Evolutionary conservation across 2,888 invertebrate genomes (phyloP).

Genomic region (Isoperla grammatica): DNA sequence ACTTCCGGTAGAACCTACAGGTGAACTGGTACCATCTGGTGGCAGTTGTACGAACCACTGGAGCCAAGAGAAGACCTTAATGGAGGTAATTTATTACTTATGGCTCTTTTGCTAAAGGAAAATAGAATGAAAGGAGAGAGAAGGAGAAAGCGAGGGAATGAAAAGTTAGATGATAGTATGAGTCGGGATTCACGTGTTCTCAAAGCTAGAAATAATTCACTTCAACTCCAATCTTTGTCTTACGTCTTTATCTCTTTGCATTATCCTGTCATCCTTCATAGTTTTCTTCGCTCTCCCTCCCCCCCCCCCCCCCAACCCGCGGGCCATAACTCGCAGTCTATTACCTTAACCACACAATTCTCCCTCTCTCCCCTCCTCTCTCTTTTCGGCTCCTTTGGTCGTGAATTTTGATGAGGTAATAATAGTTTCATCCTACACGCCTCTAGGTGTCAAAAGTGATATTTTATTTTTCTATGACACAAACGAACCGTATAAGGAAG

Average conservation of each 20-base stretch:
- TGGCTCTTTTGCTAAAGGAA: slow-evolving; percentile 23
- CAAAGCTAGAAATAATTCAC: slow-evolving; percentile 27
- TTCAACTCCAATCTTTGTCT: slow-evolving; percentile 28
- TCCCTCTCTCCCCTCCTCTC: slow-evolving; percentile 9
- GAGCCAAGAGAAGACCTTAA: slow-evolving; percentile 17
- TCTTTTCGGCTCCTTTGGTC: slow-evolving; percentile 21
- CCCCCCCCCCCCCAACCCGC: slow-evolving; percentile 2
- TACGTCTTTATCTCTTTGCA: slow-evolving; percentile 16
- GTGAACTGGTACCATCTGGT: background rate
- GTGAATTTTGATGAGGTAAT: slow-evolving; percentile 29
- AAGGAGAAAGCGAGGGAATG: slow-evolving; percentile 9
- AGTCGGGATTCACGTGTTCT: slow-evolving; percentile 14
- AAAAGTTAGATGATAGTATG: slow-evolving; percentile 15
- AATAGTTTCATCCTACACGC: slow-evolving; percentile 26
- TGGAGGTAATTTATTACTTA: slow-evolving; percentile 25
- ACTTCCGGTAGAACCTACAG: slow-evolving; percentile 5
- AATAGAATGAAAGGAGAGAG: slow-evolving; percentile 16
- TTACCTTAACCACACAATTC: slow-evolving; percentile 26
- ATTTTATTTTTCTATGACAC: slow-evolving; percentile 16
- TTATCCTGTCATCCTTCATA: slow-evolving; percentile 14
- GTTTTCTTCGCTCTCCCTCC: slow-evolving; percentile 15
- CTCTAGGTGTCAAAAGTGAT: slow-evolving; percentile 25
- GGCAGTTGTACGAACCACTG: background rate
- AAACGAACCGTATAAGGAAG: too few species aligned
- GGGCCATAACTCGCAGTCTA: slow-evolving; percentile 26